Evolutionary conservation across 2,888 invertebrate species (phyloP), one percentile per base, ranked within the genome.

Genomic region (Drosophila cognata): DNA sequence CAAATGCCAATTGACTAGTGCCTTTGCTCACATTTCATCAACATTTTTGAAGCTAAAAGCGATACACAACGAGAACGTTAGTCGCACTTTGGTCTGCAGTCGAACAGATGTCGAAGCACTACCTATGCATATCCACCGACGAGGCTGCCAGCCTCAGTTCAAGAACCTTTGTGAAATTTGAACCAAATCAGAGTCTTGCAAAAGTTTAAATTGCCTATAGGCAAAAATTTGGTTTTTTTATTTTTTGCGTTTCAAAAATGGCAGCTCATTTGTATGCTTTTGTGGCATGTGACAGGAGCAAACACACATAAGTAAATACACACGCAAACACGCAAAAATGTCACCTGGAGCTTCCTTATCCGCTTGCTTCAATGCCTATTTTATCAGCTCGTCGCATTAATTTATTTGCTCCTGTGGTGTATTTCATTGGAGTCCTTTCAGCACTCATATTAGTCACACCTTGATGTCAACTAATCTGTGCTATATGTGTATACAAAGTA

Each of bases 221-320:
- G 68, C 57, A 51, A 56, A 61, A 33, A 50, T 0, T 2, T 33
- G 33, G 0, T 11, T 25, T 25, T 51, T 61, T 11, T 43, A 55
- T 58, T 48, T 41, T 36, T 25, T 13, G 38, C 8, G 60, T 62
- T 64, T 59, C 60, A 82, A 67, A 82, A 87, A 79, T 87, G 64
- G 62, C 74, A 59, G 62, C 71, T 72, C 85, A 84, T 84, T 88
- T 88, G 71, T 87, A 76, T 84, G 82, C 79, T 56, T 73, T 81
- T 82, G 78, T 69, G 77, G 66, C 75, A 58, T 63, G 58, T 77
- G 64, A 58, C 56, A 71, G 52, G 36, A 52, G 51, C 50, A 58
- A 33, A 50, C 35, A 75, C 58, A 59, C 58, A 21, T 16, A 28
- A 33, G 18, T 28, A 50, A 52, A 63, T 57, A 13, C 46, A 55